A percentile compares a stretch with the other conserved stretches of the same genome.
Evolutionary conservation across 1,140 invertebrate genomes (phyloP).

Genomic region (Zaprionus africanus): DNA sequence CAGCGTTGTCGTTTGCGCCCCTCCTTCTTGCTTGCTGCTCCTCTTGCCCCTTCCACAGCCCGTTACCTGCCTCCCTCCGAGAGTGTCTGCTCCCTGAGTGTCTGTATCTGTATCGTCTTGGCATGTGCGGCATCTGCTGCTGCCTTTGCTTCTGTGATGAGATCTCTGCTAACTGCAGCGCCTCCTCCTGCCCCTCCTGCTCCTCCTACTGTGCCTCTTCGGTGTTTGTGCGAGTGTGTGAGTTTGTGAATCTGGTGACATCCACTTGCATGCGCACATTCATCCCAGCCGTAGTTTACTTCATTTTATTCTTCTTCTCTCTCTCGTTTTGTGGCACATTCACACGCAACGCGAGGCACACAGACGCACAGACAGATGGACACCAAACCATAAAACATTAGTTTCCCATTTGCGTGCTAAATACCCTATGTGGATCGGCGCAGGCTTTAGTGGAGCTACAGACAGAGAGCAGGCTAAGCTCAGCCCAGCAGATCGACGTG

Average conservation of each 20-base stretch:
- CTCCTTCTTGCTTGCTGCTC: slow-evolving; percentile 15
- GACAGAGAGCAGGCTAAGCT: background rate
- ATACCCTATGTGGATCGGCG: slow-evolving; percentile 64
- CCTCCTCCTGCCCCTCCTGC: background rate
- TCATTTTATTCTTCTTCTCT: slow-evolving; percentile 54
- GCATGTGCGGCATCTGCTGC: slow-evolving; percentile 77
- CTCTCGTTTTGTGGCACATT: slow-evolving; percentile 58
- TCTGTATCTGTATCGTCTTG: slow-evolving; percentile 80
- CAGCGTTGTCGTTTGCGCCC: slow-evolving; percentile 33
- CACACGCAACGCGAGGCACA: slow-evolving; percentile 63
- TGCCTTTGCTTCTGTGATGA: slow-evolving; percentile 76
- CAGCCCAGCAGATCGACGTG: background rate
- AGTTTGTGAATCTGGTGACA: slow-evolving; percentile 70
- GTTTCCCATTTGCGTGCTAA: slow-evolving; percentile 81
- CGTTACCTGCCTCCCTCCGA: slow-evolving; percentile 9
- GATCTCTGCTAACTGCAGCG: slow-evolving; percentile 52
- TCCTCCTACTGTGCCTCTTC: background rate
- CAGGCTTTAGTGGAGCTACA: slow-evolving; percentile 6
- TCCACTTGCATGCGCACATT: slow-evolving; percentile 77
- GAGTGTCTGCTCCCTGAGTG: slow-evolving; percentile 64
- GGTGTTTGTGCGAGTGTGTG: slow-evolving; percentile 24
- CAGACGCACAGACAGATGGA: slow-evolving; percentile 40
- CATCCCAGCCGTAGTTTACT: slow-evolving; percentile 70
- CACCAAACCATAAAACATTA: slow-evolving; percentile 77
- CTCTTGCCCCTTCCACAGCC: slow-evolving; percentile 15